phyloP scores from a whole-genome alignment of 2,113 vertebrate genomes.

The Antechinus stuartii region DNA sequence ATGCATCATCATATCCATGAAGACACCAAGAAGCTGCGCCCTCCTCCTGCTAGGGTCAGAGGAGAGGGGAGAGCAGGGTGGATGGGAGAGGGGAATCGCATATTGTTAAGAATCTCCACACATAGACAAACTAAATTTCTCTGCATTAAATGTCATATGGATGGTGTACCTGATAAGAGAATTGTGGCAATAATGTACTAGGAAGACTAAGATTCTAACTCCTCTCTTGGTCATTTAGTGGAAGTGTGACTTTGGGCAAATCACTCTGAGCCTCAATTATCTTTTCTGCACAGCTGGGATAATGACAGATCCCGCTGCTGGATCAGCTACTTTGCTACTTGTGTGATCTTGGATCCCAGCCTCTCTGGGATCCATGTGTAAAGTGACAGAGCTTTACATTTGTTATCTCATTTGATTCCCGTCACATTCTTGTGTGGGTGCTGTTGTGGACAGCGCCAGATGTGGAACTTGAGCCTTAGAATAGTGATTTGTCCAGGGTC shows the following conservation, averaged over 20 bases:
- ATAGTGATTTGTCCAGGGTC: neutral
- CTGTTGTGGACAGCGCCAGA: neutral
- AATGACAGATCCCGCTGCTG: neutral
- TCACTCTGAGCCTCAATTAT: neutral
- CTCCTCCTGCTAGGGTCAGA: conserved; percentile 83
- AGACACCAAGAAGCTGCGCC: conserved; percentile 85
- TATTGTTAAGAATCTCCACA: neutral
- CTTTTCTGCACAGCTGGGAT: neutral
- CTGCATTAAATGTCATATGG: neutral
- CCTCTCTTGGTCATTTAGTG: neutral
- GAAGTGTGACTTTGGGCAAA: neutral
- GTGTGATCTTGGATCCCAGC: neutral
- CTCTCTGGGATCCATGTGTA: neutral
- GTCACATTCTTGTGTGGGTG: neutral
- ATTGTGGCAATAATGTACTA: neutral
- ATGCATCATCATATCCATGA: conserved; percentile 80
- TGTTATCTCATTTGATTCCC: neutral
- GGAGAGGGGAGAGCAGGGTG: neutral
- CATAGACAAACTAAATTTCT: neutral
- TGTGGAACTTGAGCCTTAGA: neutral
- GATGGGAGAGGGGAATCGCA: neutral
- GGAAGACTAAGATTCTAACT: neutral
- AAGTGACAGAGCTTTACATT: neutral
- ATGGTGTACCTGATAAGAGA: neutral
- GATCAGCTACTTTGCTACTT: neutral